These are phyloP conservation scores for Pterobdella sp. DNA, from an alignment of 2,888 invertebrate species.

Conservation along the genomic window DNA sequence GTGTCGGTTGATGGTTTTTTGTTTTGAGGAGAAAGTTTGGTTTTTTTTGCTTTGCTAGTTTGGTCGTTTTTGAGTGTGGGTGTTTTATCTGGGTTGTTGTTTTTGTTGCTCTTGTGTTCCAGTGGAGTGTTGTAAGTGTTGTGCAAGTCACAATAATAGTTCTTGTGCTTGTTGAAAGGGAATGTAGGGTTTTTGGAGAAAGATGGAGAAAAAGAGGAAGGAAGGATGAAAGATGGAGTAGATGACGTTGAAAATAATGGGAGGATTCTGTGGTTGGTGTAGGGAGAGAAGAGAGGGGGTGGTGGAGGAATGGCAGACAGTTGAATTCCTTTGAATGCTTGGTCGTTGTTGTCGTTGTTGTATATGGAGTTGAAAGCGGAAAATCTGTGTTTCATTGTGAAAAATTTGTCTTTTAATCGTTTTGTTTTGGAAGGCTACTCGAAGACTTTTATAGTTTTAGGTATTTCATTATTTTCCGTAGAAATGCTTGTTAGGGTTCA, in stretches of 20 bases:
- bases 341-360: background rate
- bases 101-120: background rate
- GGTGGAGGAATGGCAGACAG: background rate
- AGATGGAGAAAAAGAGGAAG: background rate
- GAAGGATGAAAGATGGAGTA: background rate
- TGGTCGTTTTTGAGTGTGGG: conserved; percentile 4
- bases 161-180: background rate
- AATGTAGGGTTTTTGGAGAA: background rate
- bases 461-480: no score
- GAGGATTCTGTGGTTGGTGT: no score
- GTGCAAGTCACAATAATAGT: background rate
- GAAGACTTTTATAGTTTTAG: no score
- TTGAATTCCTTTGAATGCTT: background rate
- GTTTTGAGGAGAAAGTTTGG: background rate
- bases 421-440: no score
- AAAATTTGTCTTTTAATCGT: no score
- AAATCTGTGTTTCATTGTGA: background rate
- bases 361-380: background rate
- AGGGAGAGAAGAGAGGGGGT: background rate
- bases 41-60: background rate
- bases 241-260: no score
- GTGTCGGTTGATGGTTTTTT: background rate
- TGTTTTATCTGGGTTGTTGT: background rate
- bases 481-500: no score
- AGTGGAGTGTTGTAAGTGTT: background rate